A percentile compares a stretch with the other conserved stretches of the same genome.
Conservation (phyloP, 2,113 vertebrate species). For the Pomatorhinus ruficollis region DNA sequence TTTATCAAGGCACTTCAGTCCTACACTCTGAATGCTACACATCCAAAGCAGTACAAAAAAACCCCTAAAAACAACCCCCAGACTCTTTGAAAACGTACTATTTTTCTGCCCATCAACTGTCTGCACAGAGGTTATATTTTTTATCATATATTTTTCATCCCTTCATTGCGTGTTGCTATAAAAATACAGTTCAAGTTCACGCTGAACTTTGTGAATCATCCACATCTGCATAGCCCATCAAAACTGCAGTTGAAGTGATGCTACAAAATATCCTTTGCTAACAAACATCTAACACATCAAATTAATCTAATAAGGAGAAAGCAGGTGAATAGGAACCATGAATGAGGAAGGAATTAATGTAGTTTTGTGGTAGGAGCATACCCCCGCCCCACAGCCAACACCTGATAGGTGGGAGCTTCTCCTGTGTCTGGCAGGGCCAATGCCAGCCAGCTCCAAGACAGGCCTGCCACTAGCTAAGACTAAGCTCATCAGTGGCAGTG, state of each 20-base stretch:
- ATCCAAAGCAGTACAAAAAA: not conserved
- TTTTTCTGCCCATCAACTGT: not conserved
- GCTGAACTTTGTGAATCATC: not conserved
- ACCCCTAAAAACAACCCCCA: not conserved
- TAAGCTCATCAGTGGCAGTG: not conserved
- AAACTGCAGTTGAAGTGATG: not conserved
- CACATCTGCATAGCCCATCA: not conserved
- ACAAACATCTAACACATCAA: not conserved
- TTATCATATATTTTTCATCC: not conserved
- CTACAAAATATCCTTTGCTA: not conserved
- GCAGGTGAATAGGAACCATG: not conserved
- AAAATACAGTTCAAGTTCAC: not conserved
- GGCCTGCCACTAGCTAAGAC: not conserved
- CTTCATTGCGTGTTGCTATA: not conserved
- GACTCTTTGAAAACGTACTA: not conserved
- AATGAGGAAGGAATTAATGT: not conserved
- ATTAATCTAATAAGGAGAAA: not conserved
- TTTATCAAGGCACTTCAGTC: not conserved
- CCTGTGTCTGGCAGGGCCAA: not conserved
- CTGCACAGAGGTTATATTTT: not conserved
- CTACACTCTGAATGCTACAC: not conserved
- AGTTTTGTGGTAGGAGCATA: not conserved
- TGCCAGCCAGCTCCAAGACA: not conserved
- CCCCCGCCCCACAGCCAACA: no score
- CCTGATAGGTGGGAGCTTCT: not conserved